Percentiles rank a stretch among this genome's conserved stretches.
Conservation (phyloP, 2,888 invertebrate species). For the Clitarchus hookeri region DNA sequence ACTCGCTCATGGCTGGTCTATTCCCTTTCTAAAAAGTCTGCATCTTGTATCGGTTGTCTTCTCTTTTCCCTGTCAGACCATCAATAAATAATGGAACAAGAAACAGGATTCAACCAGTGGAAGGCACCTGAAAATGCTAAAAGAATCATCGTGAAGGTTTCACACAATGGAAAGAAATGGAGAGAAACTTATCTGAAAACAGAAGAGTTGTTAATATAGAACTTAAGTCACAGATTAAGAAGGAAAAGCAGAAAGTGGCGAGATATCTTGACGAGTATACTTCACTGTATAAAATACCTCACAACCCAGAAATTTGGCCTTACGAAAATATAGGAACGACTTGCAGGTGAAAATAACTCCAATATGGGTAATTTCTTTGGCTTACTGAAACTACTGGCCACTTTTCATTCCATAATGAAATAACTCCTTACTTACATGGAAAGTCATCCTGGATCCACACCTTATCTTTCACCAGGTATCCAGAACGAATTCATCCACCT, state of each 20-base stretch:
- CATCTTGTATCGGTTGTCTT: conserved; percentile 14
- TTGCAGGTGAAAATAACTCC: background rate
- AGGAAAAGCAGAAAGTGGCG: conserved; percentile 24
- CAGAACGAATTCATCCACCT: conserved; percentile 35
- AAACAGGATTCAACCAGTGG: background rate
- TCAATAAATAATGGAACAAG: background rate
- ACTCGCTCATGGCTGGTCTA: conserved; percentile 10
- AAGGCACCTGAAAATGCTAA: background rate
- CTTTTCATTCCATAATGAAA: conserved; percentile 31
- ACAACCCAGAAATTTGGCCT: background rate
- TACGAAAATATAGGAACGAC: background rate
- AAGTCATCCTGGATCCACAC: conserved; percentile 30
- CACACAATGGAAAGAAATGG: conserved; percentile 23
- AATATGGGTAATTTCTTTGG: conserved; percentile 18
- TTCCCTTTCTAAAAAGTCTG: background rate
- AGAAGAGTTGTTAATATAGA: conserved; percentile 16
- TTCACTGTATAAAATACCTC: conserved; percentile 21
- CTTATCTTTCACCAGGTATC: conserved; percentile 33
- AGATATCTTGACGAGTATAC: too few relatives aligned
- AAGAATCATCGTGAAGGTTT: background rate
- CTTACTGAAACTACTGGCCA: conserved; percentile 32
- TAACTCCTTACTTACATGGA: conserved; percentile 30
- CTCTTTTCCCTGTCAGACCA: conserved; percentile 19
- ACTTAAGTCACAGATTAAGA: conserved; percentile 17
- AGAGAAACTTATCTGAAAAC: background rate